Evolutionary conservation across 2,797 vertebrate species (phyloP), one percentile per base, ranked within the genome.

Genomic region (Allenopithecus nigroviridis): DNA sequence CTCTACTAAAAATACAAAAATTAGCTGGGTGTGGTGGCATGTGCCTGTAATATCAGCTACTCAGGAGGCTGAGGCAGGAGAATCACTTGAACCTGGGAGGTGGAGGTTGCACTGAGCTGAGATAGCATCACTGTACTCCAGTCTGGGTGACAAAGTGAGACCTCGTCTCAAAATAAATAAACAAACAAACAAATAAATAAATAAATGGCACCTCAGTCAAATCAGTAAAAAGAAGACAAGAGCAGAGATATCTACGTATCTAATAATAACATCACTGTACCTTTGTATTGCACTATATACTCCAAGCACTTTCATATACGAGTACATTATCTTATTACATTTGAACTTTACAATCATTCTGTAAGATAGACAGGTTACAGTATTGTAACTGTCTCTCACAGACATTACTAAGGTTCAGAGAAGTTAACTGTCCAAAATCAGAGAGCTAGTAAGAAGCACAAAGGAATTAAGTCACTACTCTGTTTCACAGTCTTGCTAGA

Each of bases 401-500:
- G 61, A 74, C 11, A 94, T 79, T 95, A 55, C 21, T 50, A 55
- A 90, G 78, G 12, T 41, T 80, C 46, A 84, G 16, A 70, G 36
- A 87, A 74, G 10, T 68, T 70, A 89, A 88, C 72, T 84, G 30
- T 64, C 39, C 33, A 87, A 95, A 91, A 64, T 91, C 30, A 88
- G n/a, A 87, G 57, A 80, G n/a, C 43, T 80, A 87, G 68, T 68
- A 91, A 92, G 43, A 92, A 50, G 16, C 30, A 43, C 5, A 90
- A 16, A 81, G 36, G 17, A 53, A 50, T 68, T 86, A 93, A 91
- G 22, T 93, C 46, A 86, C 43, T 92, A 17, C 28, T 59, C 74
- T 83, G 90, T 83, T 96, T 91, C 74, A 95, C 9, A 33, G 75
- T 94, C 33, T 92, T 70, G 19, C 64, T 93, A 84, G 39, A 17